phyloP scores from a whole-genome alignment of 2,888 invertebrate genomes.

The Aquatica leii region DNA sequence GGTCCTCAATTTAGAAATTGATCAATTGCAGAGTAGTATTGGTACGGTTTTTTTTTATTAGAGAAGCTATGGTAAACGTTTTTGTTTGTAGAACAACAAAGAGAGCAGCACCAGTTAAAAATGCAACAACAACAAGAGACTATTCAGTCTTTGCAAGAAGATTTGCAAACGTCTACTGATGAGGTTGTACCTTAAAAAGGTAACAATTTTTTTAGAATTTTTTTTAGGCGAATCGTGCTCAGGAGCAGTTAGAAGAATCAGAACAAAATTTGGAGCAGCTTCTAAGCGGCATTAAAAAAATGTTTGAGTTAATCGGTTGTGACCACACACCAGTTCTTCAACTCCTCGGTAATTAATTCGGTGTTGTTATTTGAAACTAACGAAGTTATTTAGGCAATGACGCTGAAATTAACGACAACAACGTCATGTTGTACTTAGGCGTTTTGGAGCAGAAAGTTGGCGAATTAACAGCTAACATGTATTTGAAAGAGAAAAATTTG shows the following conservation, averaged over 20 bases:
- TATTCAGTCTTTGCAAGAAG: slow-evolving; percentile 63
- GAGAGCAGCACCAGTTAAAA: slow-evolving; percentile 66
- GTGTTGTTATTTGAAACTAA: neutral
- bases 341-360: slow-evolving; percentile 16
- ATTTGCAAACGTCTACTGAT: slow-evolving; percentile 63
- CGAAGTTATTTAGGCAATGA: slow-evolving; percentile 64
- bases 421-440: slow-evolving; percentile 83
- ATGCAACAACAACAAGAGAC: slow-evolving; percentile 68
- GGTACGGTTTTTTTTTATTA: slow-evolving; percentile 56
- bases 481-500: slow-evolving; percentile 56
- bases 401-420: slow-evolving; percentile 75
- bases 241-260: slow-evolving; percentile 54
- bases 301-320: slow-evolving; percentile 72
- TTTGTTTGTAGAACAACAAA: slow-evolving; percentile 65
- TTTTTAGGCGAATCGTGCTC: slow-evolving; percentile 51
- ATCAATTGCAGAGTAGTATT: slow-evolving; percentile 69
- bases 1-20: slow-evolving; percentile 73
- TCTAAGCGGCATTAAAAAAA: slow-evolving; percentile 62
- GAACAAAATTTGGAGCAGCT: slow-evolving; percentile 50
- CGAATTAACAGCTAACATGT: slow-evolving; percentile 68
- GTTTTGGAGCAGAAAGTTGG: slow-evolving; percentile 80
- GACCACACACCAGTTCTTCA: slow-evolving; percentile 70
- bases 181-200: slow-evolving; percentile 51
- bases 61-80: neutral
- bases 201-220: neutral